Percentiles rank a stretch among this genome's conserved stretches.
phyloP scores from a whole-genome alignment of 2,113 vertebrate genomes.

The Gambusia holbrooki region DNA sequence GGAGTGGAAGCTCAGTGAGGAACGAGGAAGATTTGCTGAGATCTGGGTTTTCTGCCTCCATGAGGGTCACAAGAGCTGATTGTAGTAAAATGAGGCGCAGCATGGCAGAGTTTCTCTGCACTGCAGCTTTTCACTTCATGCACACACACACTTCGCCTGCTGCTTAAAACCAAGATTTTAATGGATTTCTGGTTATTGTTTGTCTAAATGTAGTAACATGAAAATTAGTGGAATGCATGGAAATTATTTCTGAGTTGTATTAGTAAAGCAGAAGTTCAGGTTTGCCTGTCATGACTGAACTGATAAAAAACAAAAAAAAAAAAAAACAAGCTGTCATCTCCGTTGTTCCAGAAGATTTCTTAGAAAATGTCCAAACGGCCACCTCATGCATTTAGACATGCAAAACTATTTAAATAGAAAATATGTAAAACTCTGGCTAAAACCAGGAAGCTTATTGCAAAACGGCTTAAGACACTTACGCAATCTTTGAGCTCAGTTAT shows the following conservation, averaged over 20 bases:
- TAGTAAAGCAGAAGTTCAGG: background rate
- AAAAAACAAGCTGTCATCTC: background rate
- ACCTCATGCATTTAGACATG: conserved; percentile 19
- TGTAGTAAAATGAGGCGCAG: background rate
- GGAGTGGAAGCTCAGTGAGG: too few species aligned
- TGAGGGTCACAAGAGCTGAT: background rate
- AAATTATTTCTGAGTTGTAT: background rate
- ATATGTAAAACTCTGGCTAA: conserved; percentile 24
- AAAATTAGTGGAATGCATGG: background rate
- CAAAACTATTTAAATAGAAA: conserved; percentile 65
- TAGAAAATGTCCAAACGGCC: background rate
- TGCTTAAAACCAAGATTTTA: background rate
- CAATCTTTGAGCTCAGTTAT: too few species aligned
- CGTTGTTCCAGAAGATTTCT: rapidly evolving
- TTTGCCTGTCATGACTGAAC: background rate
- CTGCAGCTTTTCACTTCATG: background rate
- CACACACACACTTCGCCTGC: background rate
- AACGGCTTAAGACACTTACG: background rate
- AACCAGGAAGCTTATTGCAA: background rate
- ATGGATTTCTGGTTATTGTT: background rate
- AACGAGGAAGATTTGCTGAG: background rate
- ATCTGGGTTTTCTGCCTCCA: background rate
- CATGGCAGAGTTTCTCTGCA: background rate
- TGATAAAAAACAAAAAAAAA: background rate
- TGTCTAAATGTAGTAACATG: background rate